Evolutionary conservation across 2,888 invertebrate species (phyloP).

Genomic region (Charanyca ferruginea): DNA sequence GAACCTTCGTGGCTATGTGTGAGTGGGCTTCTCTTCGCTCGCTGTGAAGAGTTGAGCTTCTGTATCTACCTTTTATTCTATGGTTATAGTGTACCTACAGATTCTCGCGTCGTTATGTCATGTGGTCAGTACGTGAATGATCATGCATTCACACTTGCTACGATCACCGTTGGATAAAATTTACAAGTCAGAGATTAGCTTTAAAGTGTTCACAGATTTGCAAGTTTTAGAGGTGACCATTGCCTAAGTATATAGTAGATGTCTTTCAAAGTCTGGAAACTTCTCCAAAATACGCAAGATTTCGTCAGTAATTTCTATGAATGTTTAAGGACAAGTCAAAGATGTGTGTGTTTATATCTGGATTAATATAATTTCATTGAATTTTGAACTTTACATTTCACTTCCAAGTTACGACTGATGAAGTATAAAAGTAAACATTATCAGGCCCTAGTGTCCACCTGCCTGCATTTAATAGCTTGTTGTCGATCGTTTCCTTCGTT

Average conservation of each 20-base stretch:
- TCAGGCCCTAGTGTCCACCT: not conserved
- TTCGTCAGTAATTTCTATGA: no score
- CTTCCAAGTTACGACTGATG: no score
- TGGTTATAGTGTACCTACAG: conserved; percentile 26
- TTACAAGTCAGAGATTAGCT: conserved; percentile 36
- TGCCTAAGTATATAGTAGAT: no score
- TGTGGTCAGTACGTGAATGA: conserved; percentile 14
- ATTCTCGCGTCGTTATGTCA: conserved; percentile 51
- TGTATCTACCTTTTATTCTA: not conserved
- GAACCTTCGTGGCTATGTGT: no score
- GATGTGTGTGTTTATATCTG: no score
- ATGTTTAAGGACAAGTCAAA: no score
- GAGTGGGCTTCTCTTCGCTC: no score
- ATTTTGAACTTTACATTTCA: no score
- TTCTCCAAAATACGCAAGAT: no score
- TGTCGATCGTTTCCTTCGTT: not conserved
- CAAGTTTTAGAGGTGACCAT: not conserved
- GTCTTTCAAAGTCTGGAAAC: no score
- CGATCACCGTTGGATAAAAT: conserved; percentile 39
- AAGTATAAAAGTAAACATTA: no score
- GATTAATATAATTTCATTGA: no score
- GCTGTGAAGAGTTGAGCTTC: not conserved
- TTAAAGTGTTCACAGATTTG: conserved; percentile 15
- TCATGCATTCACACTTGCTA: conserved; percentile 43
- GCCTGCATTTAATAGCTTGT: not conserved